Evolutionary conservation across 2,888 invertebrate genomes (phyloP), one percentile per base, ranked within the genome.

Genomic region (Pachymerium ferrugineum): DNA sequence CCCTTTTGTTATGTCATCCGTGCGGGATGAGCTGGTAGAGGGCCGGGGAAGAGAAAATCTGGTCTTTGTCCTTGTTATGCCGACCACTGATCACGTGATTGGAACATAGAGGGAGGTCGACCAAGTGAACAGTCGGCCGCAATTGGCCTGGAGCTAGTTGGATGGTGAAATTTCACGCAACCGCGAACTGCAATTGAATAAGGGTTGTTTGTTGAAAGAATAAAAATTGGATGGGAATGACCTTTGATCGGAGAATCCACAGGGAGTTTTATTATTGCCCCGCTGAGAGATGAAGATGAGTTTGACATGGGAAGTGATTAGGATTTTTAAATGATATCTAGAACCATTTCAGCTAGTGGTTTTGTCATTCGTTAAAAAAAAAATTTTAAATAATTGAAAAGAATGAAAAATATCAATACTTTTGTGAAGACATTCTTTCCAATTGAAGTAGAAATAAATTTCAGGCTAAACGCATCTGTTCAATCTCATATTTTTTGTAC

Each of bases 101-200:
- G 19, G 1, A 22, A 22, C 47, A 16, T 19, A 19, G 47, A 47
- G 47, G 47, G 47, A 47, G 47, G 47, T 47, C 47, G 47, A 47
- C 22, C 47, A 47, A 47, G 47, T 47, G 47, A 47, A 47, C 47
- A 47, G 47, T 47, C 47, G 19, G 47, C 47, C 47, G 47, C 47
- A 47, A 47, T 47, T 4, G 8, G 47, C 47, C 19, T 16, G 19
- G 47, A 47, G 47, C 47, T 16, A 16, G 2, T 47, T n/a, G n/a
- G 8, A 16, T 47, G 47, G 47, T 47, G 47, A 38, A 38, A 47
- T 47, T 47, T 47, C 6, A 47, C 47, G 47, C 47, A 47, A 47
- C 16, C 22, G 6, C 22, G 8, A 16, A 47, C 8, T 16, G 47
- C 47, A 16, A 47, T 47, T 8, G 19, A 3, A 16, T 4, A 47